A percentile compares a stretch with the other conserved stretches of the same genome.
These are phyloP conservation scores for Homarus americanus DNA, from an alignment of 1,140 invertebrate species.

Conservation along the genomic window DNA sequence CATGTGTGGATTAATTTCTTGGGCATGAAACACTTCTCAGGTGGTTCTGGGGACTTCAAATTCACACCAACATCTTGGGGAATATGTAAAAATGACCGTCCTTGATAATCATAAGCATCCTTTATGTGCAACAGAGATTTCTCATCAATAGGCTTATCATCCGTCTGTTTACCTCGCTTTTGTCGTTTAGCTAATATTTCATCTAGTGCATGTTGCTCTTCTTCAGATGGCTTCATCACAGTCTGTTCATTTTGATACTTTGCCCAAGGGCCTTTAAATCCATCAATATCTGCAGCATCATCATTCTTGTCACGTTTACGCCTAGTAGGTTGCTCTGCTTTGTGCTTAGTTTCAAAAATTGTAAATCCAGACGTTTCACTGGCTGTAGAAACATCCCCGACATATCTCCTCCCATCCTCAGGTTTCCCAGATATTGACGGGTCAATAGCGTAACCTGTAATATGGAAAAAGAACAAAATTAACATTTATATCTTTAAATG, in stretches of 20 bases:
- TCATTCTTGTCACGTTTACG: constrained; percentile 95
- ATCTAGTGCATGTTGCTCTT: constrained; percentile 95
- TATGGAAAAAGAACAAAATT: no score
- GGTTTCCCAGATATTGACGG: constrained; percentile 88
- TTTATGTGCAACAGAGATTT: constrained; percentile 97
- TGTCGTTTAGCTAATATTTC: constrained; percentile 96
- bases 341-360: constrained; percentile 91
- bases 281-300: constrained; percentile 94
- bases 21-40: constrained; percentile 97
- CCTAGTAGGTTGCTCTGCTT: constrained; percentile 85
- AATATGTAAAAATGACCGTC: constrained; percentile 94
- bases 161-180: constrained; percentile 86
- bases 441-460: constrained; percentile 93
- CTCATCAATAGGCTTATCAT: constrained; percentile 96
- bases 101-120: constrained; percentile 97
- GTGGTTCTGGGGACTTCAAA: constrained; percentile 92
- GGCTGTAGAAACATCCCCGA: constrained; percentile 83
- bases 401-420: constrained; percentile 82
- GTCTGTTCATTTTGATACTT: constrained; percentile 94
- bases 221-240: constrained; percentile 92
- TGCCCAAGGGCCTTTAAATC: constrained; percentile 98
- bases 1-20: constrained; percentile 98
- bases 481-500: no score
- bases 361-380: constrained; percentile 81
- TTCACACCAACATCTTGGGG: constrained; percentile 98